Percentiles rank a stretch among this genome's conserved stretches.
Conservation (phyloP, 2,797 vertebrate genomes). For the Pseudocheirus occidentalis region DNA sequence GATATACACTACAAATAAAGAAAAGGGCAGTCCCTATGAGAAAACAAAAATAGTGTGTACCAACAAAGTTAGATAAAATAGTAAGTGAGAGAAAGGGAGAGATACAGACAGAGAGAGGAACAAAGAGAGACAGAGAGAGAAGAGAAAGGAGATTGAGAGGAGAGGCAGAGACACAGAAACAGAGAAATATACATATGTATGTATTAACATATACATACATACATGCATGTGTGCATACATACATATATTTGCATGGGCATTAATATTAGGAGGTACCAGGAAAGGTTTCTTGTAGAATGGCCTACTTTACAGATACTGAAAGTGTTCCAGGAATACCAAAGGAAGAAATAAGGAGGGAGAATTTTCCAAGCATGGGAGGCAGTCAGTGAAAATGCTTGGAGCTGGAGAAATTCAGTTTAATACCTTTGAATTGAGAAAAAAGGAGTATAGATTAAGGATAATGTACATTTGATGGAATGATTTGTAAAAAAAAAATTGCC, state of each 20-base stretch:
- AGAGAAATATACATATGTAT: background rate
- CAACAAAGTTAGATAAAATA: background rate
- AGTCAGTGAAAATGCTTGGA: background rate
- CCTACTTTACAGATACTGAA: background rate
- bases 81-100: too few species aligned
- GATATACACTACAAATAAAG: background rate
- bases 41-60: background rate
- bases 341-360: background rate
- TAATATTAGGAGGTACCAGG: background rate
- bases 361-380: background rate
- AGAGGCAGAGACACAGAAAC: too few species aligned
- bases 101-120: background rate
- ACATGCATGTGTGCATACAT: background rate
- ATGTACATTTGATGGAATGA: background rate
- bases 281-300: background rate
- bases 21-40: background rate
- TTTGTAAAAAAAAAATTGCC: slow-evolving; percentile 16
- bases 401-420: background rate
- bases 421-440: slow-evolving; percentile 30
- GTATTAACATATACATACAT: background rate
- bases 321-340: background rate
- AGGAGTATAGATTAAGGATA: background rate
- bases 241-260: background rate
- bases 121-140: too few species aligned
- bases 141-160: background rate